Percentiles rank a stretch among this genome's conserved stretches.
Conservation (phyloP, 2,797 vertebrate species). For the Hemitrygon akajei region DNA sequence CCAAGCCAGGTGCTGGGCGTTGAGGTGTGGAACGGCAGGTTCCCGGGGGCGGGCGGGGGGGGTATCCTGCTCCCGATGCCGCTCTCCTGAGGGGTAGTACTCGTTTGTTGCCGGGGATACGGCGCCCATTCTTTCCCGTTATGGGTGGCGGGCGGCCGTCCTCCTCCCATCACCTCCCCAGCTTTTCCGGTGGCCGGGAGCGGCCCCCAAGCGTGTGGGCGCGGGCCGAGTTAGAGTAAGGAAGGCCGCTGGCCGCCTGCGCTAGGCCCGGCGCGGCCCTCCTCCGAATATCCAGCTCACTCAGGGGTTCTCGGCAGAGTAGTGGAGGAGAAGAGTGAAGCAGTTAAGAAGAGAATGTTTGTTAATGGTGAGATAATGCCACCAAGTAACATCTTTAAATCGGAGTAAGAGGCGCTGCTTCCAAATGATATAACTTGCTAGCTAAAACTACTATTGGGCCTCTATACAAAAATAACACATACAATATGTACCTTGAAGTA, state of each 20-base stretch:
- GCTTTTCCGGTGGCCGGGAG: neutral
- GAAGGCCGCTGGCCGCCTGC: neutral
- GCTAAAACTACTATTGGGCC: neutral
- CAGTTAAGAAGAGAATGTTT: neutral
- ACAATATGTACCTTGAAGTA: neutral
- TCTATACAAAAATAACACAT: neutral
- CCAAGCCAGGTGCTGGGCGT: neutral
- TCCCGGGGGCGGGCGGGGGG: neutral
- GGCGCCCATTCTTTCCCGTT: neutral
- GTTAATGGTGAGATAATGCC: neutral
- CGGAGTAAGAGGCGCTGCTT: neutral
- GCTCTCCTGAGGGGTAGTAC: too few species aligned
- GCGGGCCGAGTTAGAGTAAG: neutral
- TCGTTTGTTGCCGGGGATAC: neutral
- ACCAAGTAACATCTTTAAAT: neutral
- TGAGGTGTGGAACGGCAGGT: neutral
- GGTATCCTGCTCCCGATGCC: neutral
- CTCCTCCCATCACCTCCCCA: neutral
- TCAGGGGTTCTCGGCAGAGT: neutral
- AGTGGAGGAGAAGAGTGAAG: neutral
- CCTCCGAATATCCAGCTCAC: too few species aligned
- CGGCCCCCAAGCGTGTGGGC: neutral
- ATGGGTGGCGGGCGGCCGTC: neutral
- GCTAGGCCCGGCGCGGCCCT: neutral
- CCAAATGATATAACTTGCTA: neutral